phyloP scores from a whole-genome alignment of 2,113 vertebrate genomes.

The Zosterops hypoxanthus region DNA sequence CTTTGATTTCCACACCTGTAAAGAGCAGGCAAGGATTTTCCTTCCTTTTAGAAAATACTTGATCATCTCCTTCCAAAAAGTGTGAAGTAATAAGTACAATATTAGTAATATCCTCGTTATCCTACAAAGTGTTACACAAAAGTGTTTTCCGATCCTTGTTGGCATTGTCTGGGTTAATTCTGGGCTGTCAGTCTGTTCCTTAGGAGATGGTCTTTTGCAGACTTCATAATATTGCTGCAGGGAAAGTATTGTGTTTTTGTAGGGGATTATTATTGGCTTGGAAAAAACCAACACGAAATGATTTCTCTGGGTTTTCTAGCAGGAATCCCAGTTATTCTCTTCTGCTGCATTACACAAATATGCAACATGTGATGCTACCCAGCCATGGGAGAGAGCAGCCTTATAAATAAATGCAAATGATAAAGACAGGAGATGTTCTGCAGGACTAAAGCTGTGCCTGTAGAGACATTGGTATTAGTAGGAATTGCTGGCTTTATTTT shows the following conservation, averaged over 20 bases:
- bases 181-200: not conserved
- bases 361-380: not conserved
- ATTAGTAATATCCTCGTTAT: not conserved
- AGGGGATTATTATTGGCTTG: slow-evolving; percentile 31
- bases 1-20: not conserved
- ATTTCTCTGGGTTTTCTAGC: slow-evolving; percentile 51
- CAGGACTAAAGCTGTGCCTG: not conserved
- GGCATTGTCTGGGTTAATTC: slow-evolving; percentile 3
- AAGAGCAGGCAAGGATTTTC: not conserved
- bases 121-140: not conserved
- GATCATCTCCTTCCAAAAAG: not conserved
- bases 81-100: not conserved
- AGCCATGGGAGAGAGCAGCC: not conserved
- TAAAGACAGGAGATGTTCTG: not conserved
- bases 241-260: not conserved
- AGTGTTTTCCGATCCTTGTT: not conserved
- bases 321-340: slow-evolving; percentile 40
- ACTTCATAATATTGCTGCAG: not conserved
- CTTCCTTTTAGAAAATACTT: not conserved
- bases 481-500: not conserved
- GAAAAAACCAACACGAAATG: slow-evolving; percentile 16
- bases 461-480: not conserved
- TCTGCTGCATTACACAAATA: slow-evolving; percentile 44
- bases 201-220: not conserved
- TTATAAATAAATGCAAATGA: slow-evolving; percentile 34